A percentile compares a stretch with the other conserved stretches of the same genome.
Evolutionary conservation across 2,113 vertebrate genomes (phyloP).

Genomic region (Cervus canadensis): DNA sequence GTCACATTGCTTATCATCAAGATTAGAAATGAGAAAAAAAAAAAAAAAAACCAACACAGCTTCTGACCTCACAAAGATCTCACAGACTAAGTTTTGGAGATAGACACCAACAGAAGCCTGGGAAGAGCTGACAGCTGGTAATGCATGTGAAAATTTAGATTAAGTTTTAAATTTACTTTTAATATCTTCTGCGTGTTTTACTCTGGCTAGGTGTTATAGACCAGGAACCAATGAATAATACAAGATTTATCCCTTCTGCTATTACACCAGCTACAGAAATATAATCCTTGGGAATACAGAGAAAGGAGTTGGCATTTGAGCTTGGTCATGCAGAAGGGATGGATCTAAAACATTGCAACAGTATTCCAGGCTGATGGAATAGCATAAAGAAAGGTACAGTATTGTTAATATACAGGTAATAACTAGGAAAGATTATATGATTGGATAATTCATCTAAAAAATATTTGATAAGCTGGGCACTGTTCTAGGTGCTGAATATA

Average conservation of each 20-base stretch:
- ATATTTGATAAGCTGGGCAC: background rate
- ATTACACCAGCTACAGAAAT: background rate
- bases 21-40: background rate
- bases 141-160: constrained; percentile 13
- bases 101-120: background rate
- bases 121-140: background rate
- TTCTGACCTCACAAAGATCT: background rate
- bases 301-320: background rate
- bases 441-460: background rate
- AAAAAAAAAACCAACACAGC: background rate
- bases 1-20: background rate
- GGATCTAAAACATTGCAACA: background rate
- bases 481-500: background rate
- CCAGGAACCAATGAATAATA: background rate
- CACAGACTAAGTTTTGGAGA: background rate
- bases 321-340: background rate
- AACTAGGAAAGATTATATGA: background rate
- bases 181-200: background rate
- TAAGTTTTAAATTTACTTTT: constrained; percentile 30
- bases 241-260: background rate
- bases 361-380: background rate
- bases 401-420: background rate
- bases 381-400: background rate
- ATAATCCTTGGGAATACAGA: background rate
- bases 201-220: background rate